These are phyloP conservation scores for Allobates femoralis DNA, from an alignment of 2,797 vertebrate genomes.

Conservation along the genomic window DNA sequence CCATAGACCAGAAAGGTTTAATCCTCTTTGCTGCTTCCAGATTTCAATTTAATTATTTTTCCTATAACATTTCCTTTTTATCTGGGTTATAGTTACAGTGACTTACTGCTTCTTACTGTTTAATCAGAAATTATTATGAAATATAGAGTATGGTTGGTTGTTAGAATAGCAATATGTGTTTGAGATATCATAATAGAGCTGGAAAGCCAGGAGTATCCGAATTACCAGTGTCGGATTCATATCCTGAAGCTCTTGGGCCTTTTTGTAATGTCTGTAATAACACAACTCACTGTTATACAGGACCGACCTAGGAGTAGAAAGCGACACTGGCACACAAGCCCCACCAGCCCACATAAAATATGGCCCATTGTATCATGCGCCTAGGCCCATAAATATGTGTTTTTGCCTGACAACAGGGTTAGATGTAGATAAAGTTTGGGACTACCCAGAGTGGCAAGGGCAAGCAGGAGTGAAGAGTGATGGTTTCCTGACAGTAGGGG, in stretches of 20 bases:
- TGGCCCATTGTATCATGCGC: too few species aligned
- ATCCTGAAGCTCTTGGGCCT: neutral
- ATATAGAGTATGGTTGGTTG: neutral
- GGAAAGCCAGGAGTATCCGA: neutral
- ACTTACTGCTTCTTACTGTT: neutral
- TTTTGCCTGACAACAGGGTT: too few species aligned
- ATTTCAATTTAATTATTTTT: conserved; percentile 4
- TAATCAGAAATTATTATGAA: neutral
- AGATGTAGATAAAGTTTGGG: too few species aligned
- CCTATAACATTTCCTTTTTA: neutral
- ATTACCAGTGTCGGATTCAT: neutral
- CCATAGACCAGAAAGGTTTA: neutral
- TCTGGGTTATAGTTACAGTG: neutral
- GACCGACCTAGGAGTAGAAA: too few species aligned
- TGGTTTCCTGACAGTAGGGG: too few species aligned
- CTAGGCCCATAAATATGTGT: too few species aligned
- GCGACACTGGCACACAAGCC: too few species aligned
- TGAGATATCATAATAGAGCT: neutral
- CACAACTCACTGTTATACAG: neutral
- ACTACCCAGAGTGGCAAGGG: too few species aligned
- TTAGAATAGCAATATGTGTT: neutral
- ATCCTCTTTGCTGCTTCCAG: conserved; percentile 1
- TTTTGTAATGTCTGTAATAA: neutral
- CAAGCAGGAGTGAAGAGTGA: too few species aligned
- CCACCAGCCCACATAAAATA: too few species aligned